These are phyloP conservation scores for Stegana nigrithorax DNA, from an alignment of 2,888 invertebrate species.

Conservation along the genomic window DNA sequence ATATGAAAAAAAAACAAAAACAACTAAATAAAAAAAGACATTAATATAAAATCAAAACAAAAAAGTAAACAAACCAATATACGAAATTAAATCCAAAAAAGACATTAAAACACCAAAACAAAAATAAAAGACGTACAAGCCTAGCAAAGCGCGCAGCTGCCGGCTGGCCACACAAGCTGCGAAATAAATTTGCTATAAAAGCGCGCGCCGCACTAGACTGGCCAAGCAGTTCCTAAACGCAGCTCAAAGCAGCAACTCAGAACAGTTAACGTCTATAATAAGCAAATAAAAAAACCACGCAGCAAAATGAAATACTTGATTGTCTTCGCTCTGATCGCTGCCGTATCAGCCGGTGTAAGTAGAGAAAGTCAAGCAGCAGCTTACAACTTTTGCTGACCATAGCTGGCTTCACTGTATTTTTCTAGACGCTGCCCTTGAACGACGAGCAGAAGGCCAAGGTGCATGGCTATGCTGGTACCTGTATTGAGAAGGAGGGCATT, in stretches of 20 bases:
- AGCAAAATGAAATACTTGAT: slow-evolving; percentile 52
- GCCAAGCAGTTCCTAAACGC: slow-evolving; percentile 37
- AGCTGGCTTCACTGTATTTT: background rate
- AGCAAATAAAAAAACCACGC: slow-evolving; percentile 18
- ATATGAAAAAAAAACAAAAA: background rate
- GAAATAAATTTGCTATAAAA: too few species aligned
- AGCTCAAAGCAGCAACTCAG: slow-evolving; percentile 23
- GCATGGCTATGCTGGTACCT: slow-evolving; percentile 38
- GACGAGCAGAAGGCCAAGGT: slow-evolving; percentile 57
- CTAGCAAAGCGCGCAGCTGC: background rate
- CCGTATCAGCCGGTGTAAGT: slow-evolving; percentile 47
- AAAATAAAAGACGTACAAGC: background rate
- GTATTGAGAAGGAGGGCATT: slow-evolving; percentile 46
- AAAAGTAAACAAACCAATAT: background rate
- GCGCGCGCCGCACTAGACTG: slow-evolving; percentile 25
- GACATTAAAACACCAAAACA: background rate
- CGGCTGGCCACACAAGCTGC: slow-evolving; percentile 19
- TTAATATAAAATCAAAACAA: background rate
- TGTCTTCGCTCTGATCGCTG: slow-evolving; percentile 43
- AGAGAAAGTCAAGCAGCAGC: background rate
- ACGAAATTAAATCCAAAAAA: background rate
- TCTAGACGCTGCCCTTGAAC: slow-evolving; percentile 32
- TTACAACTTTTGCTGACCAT: background rate
- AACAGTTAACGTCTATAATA: background rate
- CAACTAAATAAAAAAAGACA: background rate